A percentile compares a stretch with the other conserved stretches of the same genome.
Conservation (phyloP, 2,888 invertebrate species). For the Anorthoa munda region DNA sequence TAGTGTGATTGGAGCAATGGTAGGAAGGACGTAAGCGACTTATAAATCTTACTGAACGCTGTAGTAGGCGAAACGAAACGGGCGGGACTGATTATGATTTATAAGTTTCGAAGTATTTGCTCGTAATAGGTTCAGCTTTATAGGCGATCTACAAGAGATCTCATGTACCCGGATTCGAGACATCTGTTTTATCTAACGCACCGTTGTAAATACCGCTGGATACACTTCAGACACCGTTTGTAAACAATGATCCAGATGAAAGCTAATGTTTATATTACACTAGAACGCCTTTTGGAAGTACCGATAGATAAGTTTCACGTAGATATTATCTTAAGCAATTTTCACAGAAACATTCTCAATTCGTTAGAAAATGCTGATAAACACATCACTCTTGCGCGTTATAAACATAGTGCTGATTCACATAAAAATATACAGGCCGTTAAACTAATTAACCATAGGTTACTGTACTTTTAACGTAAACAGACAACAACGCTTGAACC, state of each 20-base stretch:
- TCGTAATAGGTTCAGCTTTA: conserved; percentile 48
- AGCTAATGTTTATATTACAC: conserved; percentile 80
- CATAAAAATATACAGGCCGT: conserved; percentile 52
- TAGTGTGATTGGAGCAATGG: conserved; percentile 37
- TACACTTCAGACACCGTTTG: conserved; percentile 74
- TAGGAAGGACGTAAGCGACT: conserved; percentile 41
- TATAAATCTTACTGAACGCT: conserved; percentile 52
- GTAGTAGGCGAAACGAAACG: conserved; percentile 51
- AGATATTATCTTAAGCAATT: conserved; percentile 62
- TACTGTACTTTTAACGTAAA: conserved; percentile 58
- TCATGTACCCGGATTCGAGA: conserved; percentile 73
- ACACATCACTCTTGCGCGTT: conserved; percentile 56
- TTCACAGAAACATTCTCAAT: conserved; percentile 52
- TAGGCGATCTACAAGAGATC: conserved; percentile 65
- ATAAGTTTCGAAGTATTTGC: conserved; percentile 44
- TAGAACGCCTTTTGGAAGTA: conserved; percentile 69
- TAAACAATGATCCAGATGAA: conserved; percentile 84
- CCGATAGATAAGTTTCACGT: conserved; percentile 63
- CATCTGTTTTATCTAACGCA: conserved; percentile 83
- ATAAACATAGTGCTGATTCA: conserved; percentile 61
- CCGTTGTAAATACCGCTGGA: conserved; percentile 77
- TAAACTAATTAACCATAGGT: conserved; percentile 62
- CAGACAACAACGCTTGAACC: conserved; percentile 43
- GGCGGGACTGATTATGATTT: conserved; percentile 47
- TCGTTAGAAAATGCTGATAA: conserved; percentile 62